These are phyloP conservation scores for Scortum barcoo DNA, from an alignment of 2,113 vertebrate species.

Conservation along the genomic window DNA sequence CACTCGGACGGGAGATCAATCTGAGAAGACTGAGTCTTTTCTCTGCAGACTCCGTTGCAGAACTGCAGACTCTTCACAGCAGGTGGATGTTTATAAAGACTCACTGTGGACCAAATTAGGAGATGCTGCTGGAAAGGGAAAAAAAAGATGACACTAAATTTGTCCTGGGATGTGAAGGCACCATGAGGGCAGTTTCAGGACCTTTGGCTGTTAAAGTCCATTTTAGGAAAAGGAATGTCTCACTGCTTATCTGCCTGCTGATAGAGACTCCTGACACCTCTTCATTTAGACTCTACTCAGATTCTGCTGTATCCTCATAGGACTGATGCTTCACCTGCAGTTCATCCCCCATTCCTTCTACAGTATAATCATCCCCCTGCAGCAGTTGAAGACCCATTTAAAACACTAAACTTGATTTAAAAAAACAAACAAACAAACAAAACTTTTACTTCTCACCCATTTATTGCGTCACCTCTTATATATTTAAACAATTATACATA, in stretches of 20 bases:
- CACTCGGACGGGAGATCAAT: conserved; percentile 5
- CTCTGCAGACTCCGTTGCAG: conserved; percentile 19
- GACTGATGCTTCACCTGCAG: background rate
- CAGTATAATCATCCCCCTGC: background rate
- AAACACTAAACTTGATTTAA: background rate
- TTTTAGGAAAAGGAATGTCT: conserved; percentile 65
- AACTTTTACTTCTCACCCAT: background rate
- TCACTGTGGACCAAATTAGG: conserved; percentile 71
- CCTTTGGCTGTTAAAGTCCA: conserved; percentile 73
- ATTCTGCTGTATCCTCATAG: background rate
- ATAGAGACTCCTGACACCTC: conserved; percentile 48
- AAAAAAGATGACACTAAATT: conserved; percentile 42
- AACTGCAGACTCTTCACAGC: conserved; percentile 29
- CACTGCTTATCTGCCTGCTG: conserved; percentile 55
- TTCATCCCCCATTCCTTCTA: background rate
- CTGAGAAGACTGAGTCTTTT: background rate
- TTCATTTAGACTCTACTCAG: conserved; percentile 46
- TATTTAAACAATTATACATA: background rate
- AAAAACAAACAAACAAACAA: no score
- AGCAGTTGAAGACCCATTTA: background rate
- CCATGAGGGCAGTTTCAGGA: conserved; percentile 62
- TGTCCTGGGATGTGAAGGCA: conserved; percentile 16
- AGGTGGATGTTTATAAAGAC: conserved; percentile 59
- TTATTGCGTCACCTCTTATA: background rate
- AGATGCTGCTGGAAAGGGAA: conserved; percentile 23